phyloP scores from a whole-genome alignment of 2,888 invertebrate species.

The Diadegma fenestrale region DNA sequence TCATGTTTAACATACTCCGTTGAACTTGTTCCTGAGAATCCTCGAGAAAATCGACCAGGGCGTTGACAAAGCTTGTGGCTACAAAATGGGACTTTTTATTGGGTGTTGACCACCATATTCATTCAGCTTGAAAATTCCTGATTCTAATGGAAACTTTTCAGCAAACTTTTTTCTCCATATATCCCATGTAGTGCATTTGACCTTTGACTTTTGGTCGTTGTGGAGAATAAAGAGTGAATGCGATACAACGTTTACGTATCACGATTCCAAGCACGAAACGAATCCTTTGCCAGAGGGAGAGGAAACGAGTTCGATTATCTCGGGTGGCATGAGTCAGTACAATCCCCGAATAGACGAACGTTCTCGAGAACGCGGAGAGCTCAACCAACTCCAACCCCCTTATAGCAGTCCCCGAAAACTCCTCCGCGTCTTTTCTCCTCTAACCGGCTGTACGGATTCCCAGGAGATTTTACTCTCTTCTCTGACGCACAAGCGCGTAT shows the following conservation, averaged over 20 bases:
- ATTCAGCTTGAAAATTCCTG: background rate
- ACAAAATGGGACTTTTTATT: background rate
- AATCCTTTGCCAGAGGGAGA: slow-evolving; percentile 77
- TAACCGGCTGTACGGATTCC: slow-evolving; percentile 83
- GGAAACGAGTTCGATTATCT: slow-evolving; percentile 84
- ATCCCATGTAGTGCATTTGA: background rate
- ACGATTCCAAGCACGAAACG: slow-evolving; percentile 81
- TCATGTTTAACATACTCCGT: slow-evolving; percentile 39
- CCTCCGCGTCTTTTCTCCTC: slow-evolving; percentile 59
- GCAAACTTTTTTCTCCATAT: background rate
- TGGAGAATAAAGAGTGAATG: slow-evolving; percentile 14
- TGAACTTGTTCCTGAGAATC: background rate
- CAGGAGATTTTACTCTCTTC: slow-evolving; percentile 81
- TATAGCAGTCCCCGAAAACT: slow-evolving; percentile 40
- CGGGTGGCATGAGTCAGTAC: slow-evolving; percentile 82
- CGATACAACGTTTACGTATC: slow-evolving; percentile 50
- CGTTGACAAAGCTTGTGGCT: background rate
- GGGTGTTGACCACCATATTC: background rate
- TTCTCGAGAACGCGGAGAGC: slow-evolving; percentile 36
- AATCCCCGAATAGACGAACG: slow-evolving; percentile 63
- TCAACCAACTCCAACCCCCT: slow-evolving; percentile 49
- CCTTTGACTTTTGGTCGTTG: background rate
- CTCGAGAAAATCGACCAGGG: background rate
- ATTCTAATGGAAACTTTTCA: slow-evolving; percentile 14
- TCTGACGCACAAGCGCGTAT: slow-evolving; percentile 64